These are phyloP conservation scores for Numenius arquata DNA, from an alignment of 2,113 vertebrate species.

Conservation along the genomic window DNA sequence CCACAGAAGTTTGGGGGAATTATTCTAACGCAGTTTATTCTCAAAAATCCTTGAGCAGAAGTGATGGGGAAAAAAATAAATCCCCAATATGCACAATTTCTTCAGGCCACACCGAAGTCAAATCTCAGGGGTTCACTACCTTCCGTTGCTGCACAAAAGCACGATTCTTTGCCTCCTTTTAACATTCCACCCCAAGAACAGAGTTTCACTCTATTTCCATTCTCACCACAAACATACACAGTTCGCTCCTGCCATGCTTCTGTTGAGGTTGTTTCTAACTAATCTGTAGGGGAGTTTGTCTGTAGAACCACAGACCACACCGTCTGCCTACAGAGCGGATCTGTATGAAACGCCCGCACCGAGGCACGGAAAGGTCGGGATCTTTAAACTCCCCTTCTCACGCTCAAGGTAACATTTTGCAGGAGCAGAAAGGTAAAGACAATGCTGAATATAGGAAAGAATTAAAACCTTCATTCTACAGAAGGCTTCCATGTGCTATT, in stretches of 20 bases:
- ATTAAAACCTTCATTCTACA: background rate
- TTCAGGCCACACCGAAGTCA: background rate
- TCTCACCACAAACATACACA: background rate
- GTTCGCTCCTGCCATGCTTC: background rate
- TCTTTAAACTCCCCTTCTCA: background rate
- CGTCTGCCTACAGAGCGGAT: background rate
- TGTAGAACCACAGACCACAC: background rate
- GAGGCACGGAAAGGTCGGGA: constrained; percentile 15
- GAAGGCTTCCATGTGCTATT: background rate
- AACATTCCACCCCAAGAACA: background rate
- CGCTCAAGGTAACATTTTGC: background rate
- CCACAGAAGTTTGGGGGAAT: background rate
- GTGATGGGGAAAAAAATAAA: background rate
- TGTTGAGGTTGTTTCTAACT: background rate
- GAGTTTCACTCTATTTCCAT: background rate
- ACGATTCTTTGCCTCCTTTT: background rate
- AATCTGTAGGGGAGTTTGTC: background rate
- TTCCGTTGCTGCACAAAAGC: background rate
- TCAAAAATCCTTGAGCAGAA: background rate
- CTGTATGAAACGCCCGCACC: background rate
- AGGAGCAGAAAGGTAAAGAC: background rate
- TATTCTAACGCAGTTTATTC: background rate
- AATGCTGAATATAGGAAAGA: background rate
- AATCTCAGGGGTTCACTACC: background rate
- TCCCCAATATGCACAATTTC: background rate